These are phyloP conservation scores for Hyphantria cunea DNA, from an alignment of 1,140 invertebrate species.

Conservation along the genomic window DNA sequence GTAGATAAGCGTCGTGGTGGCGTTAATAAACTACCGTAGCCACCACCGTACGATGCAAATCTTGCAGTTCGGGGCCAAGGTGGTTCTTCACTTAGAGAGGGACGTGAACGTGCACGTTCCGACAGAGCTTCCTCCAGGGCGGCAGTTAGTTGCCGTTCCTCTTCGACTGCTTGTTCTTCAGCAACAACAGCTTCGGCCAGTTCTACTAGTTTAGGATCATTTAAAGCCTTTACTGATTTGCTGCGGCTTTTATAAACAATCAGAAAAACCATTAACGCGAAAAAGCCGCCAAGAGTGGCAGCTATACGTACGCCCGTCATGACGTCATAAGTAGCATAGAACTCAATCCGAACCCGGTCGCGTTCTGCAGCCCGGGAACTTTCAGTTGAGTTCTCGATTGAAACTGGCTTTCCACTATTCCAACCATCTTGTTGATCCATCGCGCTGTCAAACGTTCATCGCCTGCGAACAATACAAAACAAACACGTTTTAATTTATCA, in stretches of 20 bases:
- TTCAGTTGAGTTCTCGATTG: constrained; percentile 61
- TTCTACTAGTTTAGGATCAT: constrained; percentile 85
- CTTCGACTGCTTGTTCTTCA: constrained; percentile 87
- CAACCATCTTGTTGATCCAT: constrained; percentile 75
- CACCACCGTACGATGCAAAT: constrained; percentile 87
- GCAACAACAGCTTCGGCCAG: constrained; percentile 88
- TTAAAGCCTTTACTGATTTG: constrained; percentile 86
- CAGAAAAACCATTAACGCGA: constrained; percentile 92
- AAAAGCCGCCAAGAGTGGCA: constrained; percentile 93
- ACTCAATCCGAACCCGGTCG: constrained; percentile 87
- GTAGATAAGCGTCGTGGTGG: constrained; percentile 83
- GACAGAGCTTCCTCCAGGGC: constrained; percentile 86
- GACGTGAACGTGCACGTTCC: constrained; percentile 76
- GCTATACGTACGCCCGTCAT: constrained; percentile 95
- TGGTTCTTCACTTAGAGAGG: constrained; percentile 76
- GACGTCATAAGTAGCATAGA: constrained; percentile 94
- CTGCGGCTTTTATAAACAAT: constrained; percentile 93
- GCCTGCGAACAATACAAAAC: constrained; percentile 56
- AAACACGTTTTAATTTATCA: background rate
- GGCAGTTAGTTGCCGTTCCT: constrained; percentile 87
- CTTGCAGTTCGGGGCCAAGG: constrained; percentile 81
- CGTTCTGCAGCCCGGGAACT: constrained; percentile 64
- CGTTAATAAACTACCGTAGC: constrained; percentile 86
- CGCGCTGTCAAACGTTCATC: constrained; percentile 73
- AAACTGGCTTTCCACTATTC: constrained; percentile 54